Conservation (phyloP, 1,140 invertebrate species). For the Ostrea edulis region DNA sequence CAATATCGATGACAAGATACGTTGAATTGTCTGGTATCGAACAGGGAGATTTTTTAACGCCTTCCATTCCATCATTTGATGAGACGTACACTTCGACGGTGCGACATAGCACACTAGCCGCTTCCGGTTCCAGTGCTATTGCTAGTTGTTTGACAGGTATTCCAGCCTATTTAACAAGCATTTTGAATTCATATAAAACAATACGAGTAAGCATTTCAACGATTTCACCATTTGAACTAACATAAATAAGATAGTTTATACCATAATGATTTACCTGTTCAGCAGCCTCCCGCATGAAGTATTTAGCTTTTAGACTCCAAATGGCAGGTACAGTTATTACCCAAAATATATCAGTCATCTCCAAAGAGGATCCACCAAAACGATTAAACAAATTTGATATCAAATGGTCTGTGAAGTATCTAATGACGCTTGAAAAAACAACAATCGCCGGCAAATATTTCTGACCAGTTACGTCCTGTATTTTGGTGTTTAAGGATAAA, state of each 20-base stretch:
- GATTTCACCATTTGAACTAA: background rate
- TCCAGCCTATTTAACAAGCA: background rate
- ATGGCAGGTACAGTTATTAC: slow-evolving; percentile 51
- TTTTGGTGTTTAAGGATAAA: background rate
- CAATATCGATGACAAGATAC: slow-evolving; percentile 25
- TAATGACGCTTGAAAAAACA: slow-evolving; percentile 12
- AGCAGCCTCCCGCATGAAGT: slow-evolving; percentile 45
- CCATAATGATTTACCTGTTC: background rate
- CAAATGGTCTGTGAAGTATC: background rate
- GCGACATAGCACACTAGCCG: background rate
- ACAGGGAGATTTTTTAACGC: background rate
- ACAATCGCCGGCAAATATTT: background rate
- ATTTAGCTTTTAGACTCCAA: slow-evolving; percentile 47
- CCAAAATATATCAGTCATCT: slow-evolving; percentile 39
- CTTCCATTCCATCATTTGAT: background rate
- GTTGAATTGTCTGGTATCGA: background rate
- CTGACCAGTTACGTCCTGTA: background rate
- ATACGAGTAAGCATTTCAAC: background rate
- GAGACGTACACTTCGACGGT: slow-evolving; percentile 11
- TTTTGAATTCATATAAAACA: background rate
- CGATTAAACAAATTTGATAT: background rate
- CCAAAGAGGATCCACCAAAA: background rate
- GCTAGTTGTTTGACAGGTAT: background rate
- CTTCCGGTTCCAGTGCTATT: slow-evolving; percentile 33
- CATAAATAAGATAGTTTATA: background rate